Base-by-base conservation (phyloP, 2,797 vertebrate species). In the Leucoraja ocellata region DNA sequence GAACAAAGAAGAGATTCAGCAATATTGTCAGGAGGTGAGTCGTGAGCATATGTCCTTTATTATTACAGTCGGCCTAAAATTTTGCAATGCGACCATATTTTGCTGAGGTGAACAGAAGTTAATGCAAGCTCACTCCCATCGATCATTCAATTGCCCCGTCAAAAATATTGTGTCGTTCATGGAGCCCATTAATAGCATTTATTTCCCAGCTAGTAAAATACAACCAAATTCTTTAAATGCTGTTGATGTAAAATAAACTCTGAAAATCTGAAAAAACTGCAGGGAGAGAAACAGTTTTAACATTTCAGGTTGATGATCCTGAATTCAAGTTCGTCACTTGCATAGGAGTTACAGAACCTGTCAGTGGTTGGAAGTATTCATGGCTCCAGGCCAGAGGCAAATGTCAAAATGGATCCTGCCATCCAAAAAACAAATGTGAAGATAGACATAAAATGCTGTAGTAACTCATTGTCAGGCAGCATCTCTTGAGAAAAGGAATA, bases 21-120 rank as follows among this genome's bases (percentile, higher is more conserved):
- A 98, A 94, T 99, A 99, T 96, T 99, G 99, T 95, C 98, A 98
- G 95, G 98, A 99, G 97, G 99, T 99, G 95, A 98, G 97, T 65
- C 5, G 0, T 1, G 65, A 76, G 11, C 4, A 8, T 14, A 25
- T 58, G 25, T 86, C 0, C 21, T 61, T 1, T 11, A 83, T 28
- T 39, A 78, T 79, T 79, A 9, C 11, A 21, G 28, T n/a, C 76
- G n/a, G 9, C 28, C 73, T 32, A n/a, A n/a, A 78, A 11, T 78
- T 32, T n/a, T 78, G 76, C n/a, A n/a, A 9, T 32, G 73, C 73
- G 28, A 78, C 10, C 7, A 32, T 78, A 11, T 14, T 79, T 79
- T 79, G 14, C 7, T 39, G 13, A 39, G 36, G 36, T 39, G 36
- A 79, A 79, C 5, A 6, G 10, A 39, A 79, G 6, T 39, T 79